Base-by-base conservation (phyloP, 2,797 vertebrate genomes). In the Carcharodon carcharias region DNA sequence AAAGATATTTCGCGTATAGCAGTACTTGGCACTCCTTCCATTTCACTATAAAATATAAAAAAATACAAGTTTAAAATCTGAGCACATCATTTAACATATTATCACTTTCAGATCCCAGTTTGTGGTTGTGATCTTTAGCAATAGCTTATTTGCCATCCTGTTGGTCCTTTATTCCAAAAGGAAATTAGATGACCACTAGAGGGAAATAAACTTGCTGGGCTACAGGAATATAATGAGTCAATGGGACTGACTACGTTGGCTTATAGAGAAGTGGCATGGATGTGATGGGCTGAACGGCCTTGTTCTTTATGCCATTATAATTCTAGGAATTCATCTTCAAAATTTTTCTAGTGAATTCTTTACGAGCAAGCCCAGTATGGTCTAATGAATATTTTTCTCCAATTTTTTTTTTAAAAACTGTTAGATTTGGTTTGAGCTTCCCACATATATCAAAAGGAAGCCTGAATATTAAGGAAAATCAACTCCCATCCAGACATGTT, bases 21-120 rank as follows among this genome's bases (percentile, higher is more conserved):
- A 95, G 96, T 96, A 80, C 96, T 96, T 26, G 96, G 96, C 71
- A 96, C 96, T 63, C 96, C 96, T 89, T 96, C 96, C 77, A 95
- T 96, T 73, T 96, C 96, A 26, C 96, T 96, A 65, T 3, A 77
- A 54, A 54, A n/a, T 58, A 45, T 14, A 77, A 54, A 69, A 93
- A 67, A 50, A 95, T 95, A 40, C 45, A 91, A 88, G 54, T 91
- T 67, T 45, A 35, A 50, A 73, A 77, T 71, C 14, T 56, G 69
- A 56, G 50, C 50, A 73, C 12, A 71, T 50, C 35, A 69, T 35
- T 65, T 67, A 3, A 56, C 28, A 31, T 89, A 26, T 16, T 12
- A 9, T 77, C 12, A 92, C 12, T 40, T 63, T 63, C 58, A 65
- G 4, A 92, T 4, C 1, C 80, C 21, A 18, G 40, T 85, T 23